These are phyloP conservation scores for Sebastes hubbsi DNA, from an alignment of 2,797 vertebrate genomes.

Conservation along the genomic window DNA sequence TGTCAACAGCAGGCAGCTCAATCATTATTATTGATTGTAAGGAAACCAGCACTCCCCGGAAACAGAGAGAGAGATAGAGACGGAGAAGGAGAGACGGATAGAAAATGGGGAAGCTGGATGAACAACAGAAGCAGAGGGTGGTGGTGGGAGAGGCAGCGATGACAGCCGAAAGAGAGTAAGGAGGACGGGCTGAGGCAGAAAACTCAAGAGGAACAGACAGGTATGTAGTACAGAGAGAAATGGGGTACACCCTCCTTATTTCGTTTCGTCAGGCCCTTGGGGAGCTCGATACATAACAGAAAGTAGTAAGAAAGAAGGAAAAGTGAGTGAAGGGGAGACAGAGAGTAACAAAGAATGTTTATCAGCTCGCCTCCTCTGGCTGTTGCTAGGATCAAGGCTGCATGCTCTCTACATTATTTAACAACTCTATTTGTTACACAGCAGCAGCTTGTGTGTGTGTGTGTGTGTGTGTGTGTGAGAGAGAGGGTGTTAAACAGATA, in stretches of 20 bases:
- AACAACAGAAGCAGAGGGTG: conserved; percentile 6
- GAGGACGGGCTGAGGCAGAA: neutral
- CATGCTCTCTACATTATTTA: conserved; percentile 62
- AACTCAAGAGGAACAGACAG: conserved; percentile 19
- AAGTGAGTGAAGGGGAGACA: conserved; percentile 9
- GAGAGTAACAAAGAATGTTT: conserved; percentile 48
- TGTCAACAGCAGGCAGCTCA: conserved; percentile 57
- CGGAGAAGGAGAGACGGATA: conserved; percentile 5
- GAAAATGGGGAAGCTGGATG: neutral
- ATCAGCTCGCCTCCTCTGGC: conserved; percentile 48
- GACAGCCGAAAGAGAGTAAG: neutral
- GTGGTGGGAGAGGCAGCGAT: neutral
- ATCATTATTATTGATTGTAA: conserved; percentile 63
- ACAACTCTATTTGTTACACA: conserved; percentile 54
- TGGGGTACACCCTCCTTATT: conserved; percentile 32
- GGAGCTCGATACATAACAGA: conserved; percentile 35
- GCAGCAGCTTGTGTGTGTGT: conserved; percentile 30
- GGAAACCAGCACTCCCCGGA: conserved; percentile 18
- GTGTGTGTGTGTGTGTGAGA: neutral
- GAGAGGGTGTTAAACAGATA: neutral
- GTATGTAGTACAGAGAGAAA: conserved; percentile 5
- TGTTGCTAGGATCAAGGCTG: conserved; percentile 54
- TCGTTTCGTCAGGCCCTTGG: conserved; percentile 37
- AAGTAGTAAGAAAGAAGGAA: conserved; percentile 21
- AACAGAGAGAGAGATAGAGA: conserved; percentile 14